These are phyloP conservation scores for Guaruba guarouba DNA, from an alignment of 2,113 vertebrate genomes.

Conservation along the genomic window DNA sequence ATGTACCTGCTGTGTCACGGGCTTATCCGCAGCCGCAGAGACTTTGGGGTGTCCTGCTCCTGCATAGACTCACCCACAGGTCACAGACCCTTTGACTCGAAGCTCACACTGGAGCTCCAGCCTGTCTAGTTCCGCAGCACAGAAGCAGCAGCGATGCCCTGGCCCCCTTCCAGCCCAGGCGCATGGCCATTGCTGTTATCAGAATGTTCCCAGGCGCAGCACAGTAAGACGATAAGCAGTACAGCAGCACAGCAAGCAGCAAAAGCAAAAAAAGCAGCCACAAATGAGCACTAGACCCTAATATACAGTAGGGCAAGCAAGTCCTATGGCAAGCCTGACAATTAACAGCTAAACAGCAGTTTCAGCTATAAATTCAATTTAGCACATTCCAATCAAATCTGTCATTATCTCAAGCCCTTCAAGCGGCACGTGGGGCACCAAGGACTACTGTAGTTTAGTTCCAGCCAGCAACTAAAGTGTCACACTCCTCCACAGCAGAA, in stretches of 20 bases:
- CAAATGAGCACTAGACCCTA: not conserved
- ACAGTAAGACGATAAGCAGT: not conserved
- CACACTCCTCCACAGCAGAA: not conserved
- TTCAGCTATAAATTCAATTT: not conserved
- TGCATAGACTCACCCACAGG: not conserved
- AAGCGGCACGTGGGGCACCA: not conserved
- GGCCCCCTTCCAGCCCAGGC: not conserved
- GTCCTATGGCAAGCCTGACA: not conserved
- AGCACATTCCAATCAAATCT: not conserved
- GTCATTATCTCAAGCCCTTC: rapidly evolving
- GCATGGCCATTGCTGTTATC: not conserved
- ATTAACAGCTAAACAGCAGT: not conserved
- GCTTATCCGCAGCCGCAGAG: not conserved
- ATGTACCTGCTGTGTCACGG: not conserved
- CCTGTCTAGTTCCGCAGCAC: not conserved
- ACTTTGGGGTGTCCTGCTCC: not conserved
- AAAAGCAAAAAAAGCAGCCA: not conserved
- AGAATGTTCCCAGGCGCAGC: not conserved
- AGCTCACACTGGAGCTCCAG: not conserved
- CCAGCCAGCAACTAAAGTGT: not conserved
- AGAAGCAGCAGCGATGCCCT: not conserved
- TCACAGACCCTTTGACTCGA: not conserved
- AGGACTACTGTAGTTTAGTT: not conserved
- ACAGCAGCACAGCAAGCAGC: not conserved
- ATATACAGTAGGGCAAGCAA: not conserved